Evolutionary conservation across 2,113 vertebrate species (phyloP).

Genomic region (Symphodus melops): DNA sequence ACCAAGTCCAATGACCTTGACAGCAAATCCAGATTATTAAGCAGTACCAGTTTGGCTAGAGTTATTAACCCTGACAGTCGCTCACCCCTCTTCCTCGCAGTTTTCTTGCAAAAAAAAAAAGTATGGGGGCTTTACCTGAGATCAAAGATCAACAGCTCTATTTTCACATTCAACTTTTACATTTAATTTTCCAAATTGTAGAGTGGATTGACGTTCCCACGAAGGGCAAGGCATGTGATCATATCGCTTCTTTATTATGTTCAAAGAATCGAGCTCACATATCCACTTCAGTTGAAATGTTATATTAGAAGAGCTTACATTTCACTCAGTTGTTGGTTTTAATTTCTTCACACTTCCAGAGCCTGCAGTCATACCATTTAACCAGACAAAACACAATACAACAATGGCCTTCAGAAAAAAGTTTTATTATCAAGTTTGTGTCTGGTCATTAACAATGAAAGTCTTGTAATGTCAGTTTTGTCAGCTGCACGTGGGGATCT

Average conservation of each 20-base stretch:
- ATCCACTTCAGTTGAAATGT: constrained; percentile 59
- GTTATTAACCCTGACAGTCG: background rate
- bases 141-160: constrained; percentile 29
- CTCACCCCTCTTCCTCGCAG: too few relatives aligned
- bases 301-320: constrained; percentile 40
- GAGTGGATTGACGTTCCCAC: constrained; percentile 56
- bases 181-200: too few relatives aligned
- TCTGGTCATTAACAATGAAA: background rate
- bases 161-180: too few relatives aligned
- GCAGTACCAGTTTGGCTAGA: background rate
- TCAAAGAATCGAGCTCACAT: constrained; percentile 53
- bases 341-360: constrained; percentile 67
- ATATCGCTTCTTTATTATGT: constrained; percentile 44
- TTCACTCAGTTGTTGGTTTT: constrained; percentile 57
- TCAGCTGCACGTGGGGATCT: background rate
- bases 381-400: constrained; percentile 36
- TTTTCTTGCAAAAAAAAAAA: too few relatives aligned
- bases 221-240: constrained; percentile 3
- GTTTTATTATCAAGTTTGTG: background rate
- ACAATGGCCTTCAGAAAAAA: background rate
- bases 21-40: constrained; percentile 22
- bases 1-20: constrained; percentile 31
- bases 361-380: constrained; percentile 44
- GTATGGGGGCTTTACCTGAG: too few relatives aligned
- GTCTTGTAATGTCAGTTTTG: background rate